These are phyloP conservation scores for Trichonephila clavata DNA, from an alignment of 1,140 invertebrate species.

Conservation along the genomic window DNA sequence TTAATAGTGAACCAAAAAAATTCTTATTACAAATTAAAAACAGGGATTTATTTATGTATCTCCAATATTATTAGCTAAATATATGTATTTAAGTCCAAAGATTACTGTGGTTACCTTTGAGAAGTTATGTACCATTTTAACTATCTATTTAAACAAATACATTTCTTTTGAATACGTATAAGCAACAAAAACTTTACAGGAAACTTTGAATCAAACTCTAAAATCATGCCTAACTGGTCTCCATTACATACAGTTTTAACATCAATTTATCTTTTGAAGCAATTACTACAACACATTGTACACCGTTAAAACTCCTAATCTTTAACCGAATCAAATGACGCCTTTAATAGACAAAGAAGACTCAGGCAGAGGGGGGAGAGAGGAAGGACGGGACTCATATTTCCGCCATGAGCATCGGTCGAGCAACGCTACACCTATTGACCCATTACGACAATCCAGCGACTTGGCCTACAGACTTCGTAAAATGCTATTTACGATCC, in stretches of 20 bases:
- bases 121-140: too few relatives aligned
- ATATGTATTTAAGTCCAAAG: too few relatives aligned
- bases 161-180: too few relatives aligned
- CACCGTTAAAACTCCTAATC: background rate
- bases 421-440: constrained; percentile 21
- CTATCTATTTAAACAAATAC: too few relatives aligned
- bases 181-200: too few relatives aligned
- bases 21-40: too few relatives aligned
- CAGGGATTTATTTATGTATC: too few relatives aligned
- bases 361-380: background rate
- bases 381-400: background rate
- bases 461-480: constrained; percentile 35
- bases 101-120: too few relatives aligned
- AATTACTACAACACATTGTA: background rate
- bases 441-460: constrained; percentile 37
- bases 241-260: background rate
- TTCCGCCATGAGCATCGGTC: background rate
- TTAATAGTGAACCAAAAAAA: too few relatives aligned
- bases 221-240: background rate
- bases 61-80: too few relatives aligned
- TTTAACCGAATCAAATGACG: background rate
- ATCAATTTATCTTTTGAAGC: too few relatives aligned
- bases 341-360: background rate
- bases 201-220: too few relatives aligned
- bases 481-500: constrained; percentile 40